A percentile compares a stretch with the other conserved stretches of the same genome.
These are phyloP conservation scores for Crotalus horridus DNA, from an alignment of 2,113 vertebrate species.

Conservation along the genomic window DNA sequence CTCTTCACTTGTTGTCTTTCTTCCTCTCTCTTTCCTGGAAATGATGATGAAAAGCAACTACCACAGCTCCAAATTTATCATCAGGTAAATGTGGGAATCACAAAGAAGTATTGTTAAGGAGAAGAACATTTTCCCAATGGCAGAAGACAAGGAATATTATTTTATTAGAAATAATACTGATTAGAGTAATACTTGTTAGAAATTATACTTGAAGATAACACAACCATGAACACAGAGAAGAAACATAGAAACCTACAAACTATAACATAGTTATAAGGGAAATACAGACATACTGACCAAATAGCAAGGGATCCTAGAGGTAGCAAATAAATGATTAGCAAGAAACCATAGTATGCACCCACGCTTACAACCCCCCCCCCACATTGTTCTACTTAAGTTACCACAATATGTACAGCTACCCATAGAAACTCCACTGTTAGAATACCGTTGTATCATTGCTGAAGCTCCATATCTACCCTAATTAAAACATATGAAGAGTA, in stretches of 20 bases:
- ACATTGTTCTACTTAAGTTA: background rate
- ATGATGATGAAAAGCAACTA: background rate
- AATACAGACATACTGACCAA: background rate
- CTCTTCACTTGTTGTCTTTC: background rate
- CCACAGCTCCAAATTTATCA: background rate
- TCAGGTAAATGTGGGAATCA: background rate
- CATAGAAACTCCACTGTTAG: background rate
- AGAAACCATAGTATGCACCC: background rate
- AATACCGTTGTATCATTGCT: background rate
- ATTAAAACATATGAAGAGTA: background rate
- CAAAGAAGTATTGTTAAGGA: background rate
- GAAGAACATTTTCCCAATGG: background rate
- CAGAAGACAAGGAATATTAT: background rate
- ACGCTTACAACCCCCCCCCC: background rate
- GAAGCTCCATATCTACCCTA: background rate
- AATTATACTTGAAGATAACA: background rate
- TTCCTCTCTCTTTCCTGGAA: background rate
- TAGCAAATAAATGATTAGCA: background rate
- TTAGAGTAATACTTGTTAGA: background rate
- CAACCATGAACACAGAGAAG: background rate
- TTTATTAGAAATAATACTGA: background rate
- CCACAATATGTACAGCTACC: background rate
- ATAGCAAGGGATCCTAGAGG: background rate
- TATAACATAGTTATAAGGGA: background rate
- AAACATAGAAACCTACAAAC: background rate